These are phyloP conservation scores for Dione vanillae DNA, from an alignment of 2,888 invertebrate genomes.

Conservation along the genomic window DNA sequence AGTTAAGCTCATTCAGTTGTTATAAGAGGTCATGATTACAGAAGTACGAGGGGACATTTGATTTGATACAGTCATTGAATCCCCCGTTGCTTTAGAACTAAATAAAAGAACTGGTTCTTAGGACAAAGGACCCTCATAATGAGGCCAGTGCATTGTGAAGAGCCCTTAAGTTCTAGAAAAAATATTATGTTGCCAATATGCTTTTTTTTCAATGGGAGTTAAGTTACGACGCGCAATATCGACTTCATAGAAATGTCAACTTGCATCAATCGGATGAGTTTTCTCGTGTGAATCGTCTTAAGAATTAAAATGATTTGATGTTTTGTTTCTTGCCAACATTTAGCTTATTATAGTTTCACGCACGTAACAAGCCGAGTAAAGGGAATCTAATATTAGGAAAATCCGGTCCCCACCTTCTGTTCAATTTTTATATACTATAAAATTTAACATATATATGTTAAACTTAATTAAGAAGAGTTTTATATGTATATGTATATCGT, in stretches of 20 bases:
- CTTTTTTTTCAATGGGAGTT: conserved; percentile 57
- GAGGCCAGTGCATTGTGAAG: conserved; percentile 81
- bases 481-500: no score
- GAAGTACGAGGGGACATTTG: conserved; percentile 73
- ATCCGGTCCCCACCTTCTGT: no score
- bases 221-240: conserved; percentile 15
- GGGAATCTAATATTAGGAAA: no score
- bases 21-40: conserved; percentile 76
- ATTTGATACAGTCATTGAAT: conserved; percentile 81
- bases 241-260: conserved; percentile 11
- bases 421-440: no score
- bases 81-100: conserved; percentile 70
- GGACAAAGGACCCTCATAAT: conserved; percentile 83
- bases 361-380: no score
- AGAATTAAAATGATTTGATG: neutral
- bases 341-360: neutral
- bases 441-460: no score
- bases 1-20: conserved; percentile 64
- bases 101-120: conserved; percentile 80
- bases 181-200: conserved; percentile 73
- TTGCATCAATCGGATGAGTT: neutral
- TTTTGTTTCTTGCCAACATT: neutral
- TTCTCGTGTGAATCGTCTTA: conserved; percentile 21
- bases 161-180: conserved; percentile 71
- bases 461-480: no score